phyloP scores from a whole-genome alignment of 64 coral and sea anemone species.

The Montipora efflorescens region DNA sequence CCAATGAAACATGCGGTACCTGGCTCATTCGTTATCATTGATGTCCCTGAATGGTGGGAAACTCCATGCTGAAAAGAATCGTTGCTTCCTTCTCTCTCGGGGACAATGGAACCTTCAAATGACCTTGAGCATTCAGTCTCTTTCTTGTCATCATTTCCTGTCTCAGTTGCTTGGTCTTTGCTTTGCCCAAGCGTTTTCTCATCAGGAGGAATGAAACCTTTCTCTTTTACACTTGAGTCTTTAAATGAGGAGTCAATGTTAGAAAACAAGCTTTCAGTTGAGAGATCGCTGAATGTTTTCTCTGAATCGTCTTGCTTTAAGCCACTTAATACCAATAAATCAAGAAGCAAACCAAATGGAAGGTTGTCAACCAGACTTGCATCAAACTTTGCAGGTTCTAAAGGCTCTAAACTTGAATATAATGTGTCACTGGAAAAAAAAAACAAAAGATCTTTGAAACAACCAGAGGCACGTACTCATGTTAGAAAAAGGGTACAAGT shows the following conservation, averaged over 20 bases:
- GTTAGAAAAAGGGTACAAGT: too few relatives aligned
- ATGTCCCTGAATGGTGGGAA: too few relatives aligned
- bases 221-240: background rate
- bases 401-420: slow-evolving; percentile 75
- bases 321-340: slow-evolving; percentile 77
- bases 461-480: too few relatives aligned
- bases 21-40: background rate
- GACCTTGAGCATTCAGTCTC: background rate
- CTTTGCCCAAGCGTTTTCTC: background rate
- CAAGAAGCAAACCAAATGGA: slow-evolving; percentile 65
- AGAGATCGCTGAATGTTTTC: background rate
- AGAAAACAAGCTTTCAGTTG: background rate
- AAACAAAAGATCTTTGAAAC: background rate
- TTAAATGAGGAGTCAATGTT: background rate
- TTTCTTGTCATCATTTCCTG: background rate
- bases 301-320: background rate
- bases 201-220: background rate
- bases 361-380: slow-evolving; percentile 61
- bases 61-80: background rate
- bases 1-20: background rate
- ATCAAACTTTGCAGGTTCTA: slow-evolving; percentile 67
- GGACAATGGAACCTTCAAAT: background rate
- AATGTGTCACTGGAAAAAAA: slow-evolving; percentile 69
- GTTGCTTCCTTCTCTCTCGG: background rate
- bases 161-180: background rate